Evolutionary conservation across 64 coral and sea anemone species (phyloP).

Genomic region (Pachyseris speciosa): DNA sequence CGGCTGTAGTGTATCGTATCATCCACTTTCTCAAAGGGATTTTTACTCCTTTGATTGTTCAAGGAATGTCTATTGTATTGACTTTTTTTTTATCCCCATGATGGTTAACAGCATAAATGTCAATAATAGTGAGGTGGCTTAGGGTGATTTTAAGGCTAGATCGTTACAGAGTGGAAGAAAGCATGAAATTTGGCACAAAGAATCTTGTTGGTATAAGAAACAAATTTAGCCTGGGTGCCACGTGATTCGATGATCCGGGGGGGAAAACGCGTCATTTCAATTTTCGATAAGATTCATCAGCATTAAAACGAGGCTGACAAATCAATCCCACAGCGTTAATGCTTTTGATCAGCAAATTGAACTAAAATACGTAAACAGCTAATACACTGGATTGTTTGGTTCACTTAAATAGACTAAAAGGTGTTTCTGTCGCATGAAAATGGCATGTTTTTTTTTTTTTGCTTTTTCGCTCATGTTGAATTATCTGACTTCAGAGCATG

Average conservation of each 20-base stretch:
- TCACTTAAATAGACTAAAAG: not conserved
- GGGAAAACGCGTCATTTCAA: not conserved
- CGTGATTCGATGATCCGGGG: constrained; percentile 6
- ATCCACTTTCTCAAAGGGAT: no score
- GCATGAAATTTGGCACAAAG: constrained; percentile 40
- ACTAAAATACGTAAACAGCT: not conserved
- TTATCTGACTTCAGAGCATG: not conserved
- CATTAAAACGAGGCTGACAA: not conserved
- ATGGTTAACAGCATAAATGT: no score
- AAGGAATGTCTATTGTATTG: no score
- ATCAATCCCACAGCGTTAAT: not conserved
- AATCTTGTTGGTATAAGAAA: not conserved
- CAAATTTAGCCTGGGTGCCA: not conserved
- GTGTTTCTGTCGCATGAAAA: no score
- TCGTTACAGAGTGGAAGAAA: constrained; percentile 44
- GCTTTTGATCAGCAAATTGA: not conserved
- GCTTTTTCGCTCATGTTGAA: not conserved
- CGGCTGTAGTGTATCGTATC: no score
- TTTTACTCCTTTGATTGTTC: no score
- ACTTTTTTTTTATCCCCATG: no score
- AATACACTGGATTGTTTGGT: not conserved
- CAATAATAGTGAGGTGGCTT: constrained; percentile 31
- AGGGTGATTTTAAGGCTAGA: not conserved
- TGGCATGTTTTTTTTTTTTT: not conserved
- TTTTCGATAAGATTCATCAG: not conserved